These are phyloP conservation scores for Myotis lucifugus DNA, from an alignment of 2,113 vertebrate genomes.

Conservation along the genomic window DNA sequence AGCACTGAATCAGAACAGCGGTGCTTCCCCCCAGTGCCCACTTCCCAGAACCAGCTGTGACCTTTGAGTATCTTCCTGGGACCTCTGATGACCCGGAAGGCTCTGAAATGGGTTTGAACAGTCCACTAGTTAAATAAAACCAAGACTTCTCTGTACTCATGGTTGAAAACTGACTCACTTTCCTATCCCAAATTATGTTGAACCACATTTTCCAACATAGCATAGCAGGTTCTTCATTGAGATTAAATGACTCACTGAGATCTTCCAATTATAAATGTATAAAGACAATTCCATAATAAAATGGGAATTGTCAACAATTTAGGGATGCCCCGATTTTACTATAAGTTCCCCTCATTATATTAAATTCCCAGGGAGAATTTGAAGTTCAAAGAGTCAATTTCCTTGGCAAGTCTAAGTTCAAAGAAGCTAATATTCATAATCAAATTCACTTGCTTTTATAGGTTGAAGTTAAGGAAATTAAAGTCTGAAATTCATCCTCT, in stretches of 20 bases:
- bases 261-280: not conserved
- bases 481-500: constrained; percentile 17
- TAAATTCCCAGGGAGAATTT: constrained; percentile 31
- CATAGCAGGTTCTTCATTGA: not conserved
- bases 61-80: not conserved
- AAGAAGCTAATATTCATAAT: constrained; percentile 51
- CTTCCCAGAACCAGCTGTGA: not conserved
- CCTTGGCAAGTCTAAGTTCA: constrained; percentile 52
- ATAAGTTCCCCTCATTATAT: not conserved
- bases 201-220: constrained; percentile 4
- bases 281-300: constrained; percentile 34
- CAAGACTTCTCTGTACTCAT: too few relatives aligned
- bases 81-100: not conserved
- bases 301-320: not conserved
- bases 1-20: not conserved
- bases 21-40: not conserved
- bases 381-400: constrained; percentile 58
- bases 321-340: not conserved
- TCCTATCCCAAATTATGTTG: not conserved
- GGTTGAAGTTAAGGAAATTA: constrained; percentile 47
- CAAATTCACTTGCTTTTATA: constrained; percentile 8
- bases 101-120: constrained; percentile 14
- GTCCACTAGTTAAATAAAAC: too few relatives aligned
- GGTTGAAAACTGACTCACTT: not conserved
- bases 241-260: not conserved